Evolutionary conservation across 2,113 vertebrate genomes (phyloP).

Genomic region (Romanogobio albipinnatus): DNA sequence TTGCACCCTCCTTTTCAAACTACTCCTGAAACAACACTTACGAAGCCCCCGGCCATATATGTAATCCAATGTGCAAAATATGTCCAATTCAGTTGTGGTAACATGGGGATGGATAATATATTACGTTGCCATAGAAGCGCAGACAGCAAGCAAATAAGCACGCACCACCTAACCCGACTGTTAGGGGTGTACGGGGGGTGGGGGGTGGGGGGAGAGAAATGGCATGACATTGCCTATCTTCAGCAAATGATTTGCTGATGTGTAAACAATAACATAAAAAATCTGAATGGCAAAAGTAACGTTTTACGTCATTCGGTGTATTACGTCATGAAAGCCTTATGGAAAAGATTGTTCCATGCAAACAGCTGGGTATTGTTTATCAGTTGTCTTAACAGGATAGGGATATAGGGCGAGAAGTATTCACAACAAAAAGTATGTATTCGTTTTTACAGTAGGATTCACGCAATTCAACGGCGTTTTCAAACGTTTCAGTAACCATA

Average conservation of each 20-base stretch:
- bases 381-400: not conserved
- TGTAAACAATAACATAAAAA: not conserved
- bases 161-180: slow-evolving; percentile 82
- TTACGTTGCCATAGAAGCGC: slow-evolving; percentile 89
- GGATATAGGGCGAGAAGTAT: not conserved
- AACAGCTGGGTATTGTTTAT: slow-evolving; percentile 23
- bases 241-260: slow-evolving; percentile 38
- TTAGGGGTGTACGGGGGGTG: slow-evolving; percentile 61
- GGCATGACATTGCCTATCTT: slow-evolving; percentile 40
- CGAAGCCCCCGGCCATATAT: slow-evolving; percentile 63
- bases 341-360: not conserved
- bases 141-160: slow-evolving; percentile 82
- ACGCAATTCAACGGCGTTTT: not conserved
- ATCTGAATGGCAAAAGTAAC: not conserved
- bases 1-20: slow-evolving; percentile 65
- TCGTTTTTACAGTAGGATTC: not conserved
- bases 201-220: too few species aligned
- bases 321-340: not conserved
- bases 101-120: slow-evolving; percentile 81
- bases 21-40: slow-evolving; percentile 57
- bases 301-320: slow-evolving; percentile 15
- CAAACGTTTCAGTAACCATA: not conserved
- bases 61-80: slow-evolving; percentile 78
- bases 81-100: slow-evolving; percentile 74
- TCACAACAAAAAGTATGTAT: not conserved